These are phyloP conservation scores for Cassiopea andromeda DNA, from an alignment of 30 jellyfish, hydroid and myxozoan species.

Conservation along the genomic window DNA sequence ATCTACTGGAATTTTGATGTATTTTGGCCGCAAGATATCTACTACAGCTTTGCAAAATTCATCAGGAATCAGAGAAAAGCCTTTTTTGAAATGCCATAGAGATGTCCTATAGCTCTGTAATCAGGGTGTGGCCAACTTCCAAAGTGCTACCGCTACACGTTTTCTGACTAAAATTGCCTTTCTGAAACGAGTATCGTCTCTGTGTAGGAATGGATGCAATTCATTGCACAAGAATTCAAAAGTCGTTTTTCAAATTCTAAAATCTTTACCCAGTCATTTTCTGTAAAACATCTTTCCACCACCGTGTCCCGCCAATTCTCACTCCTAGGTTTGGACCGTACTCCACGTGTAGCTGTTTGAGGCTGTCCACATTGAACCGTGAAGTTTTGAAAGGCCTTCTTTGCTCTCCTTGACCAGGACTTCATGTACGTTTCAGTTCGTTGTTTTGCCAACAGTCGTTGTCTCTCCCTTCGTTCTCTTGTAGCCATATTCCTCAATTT, in stretches of 20 bases:
- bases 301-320: neutral
- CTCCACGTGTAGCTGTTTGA: neutral
- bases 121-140: constrained; percentile 3
- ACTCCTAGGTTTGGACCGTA: neutral
- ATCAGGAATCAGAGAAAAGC: constrained; percentile 26
- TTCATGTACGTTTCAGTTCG: neutral
- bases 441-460: too few relatives aligned
- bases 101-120: constrained; percentile 34
- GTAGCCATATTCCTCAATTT: too few relatives aligned
- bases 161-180: neutral
- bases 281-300: neutral
- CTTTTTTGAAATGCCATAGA: constrained; percentile 24
- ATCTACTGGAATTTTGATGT: constrained; percentile 11
- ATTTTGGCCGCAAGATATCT: constrained; percentile 15
- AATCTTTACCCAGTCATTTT: neutral
- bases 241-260: neutral
- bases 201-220: neutral
- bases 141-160: neutral
- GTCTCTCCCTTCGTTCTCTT: too few relatives aligned
- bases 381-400: neutral
- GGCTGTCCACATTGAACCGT: neutral
- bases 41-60: constrained; percentile 28
- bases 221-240: neutral
- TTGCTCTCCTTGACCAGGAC: neutral
- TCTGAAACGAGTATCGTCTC: neutral